Conservation (phyloP, 2,888 invertebrate genomes). For the Dendrolimus houi region DNA sequence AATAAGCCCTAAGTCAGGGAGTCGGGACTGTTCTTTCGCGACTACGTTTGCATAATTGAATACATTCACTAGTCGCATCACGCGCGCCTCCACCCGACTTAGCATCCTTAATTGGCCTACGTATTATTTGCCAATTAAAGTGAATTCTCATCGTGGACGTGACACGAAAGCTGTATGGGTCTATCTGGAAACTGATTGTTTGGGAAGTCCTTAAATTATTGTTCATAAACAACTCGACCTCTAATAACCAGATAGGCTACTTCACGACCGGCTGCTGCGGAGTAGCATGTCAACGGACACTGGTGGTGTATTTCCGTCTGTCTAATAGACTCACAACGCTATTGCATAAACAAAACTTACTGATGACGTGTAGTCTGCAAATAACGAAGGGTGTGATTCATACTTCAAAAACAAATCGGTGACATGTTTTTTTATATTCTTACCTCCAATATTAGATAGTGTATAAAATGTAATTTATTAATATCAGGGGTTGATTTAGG, state of each 20-base stretch:
- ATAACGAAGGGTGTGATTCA: conserved; percentile 17
- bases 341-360: conserved; percentile 24
- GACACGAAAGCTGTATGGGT: conserved; percentile 67
- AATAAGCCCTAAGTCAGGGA: conserved; percentile 32
- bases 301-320: conserved; percentile 27
- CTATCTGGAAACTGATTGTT: conserved; percentile 37
- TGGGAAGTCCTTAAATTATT: conserved; percentile 35
- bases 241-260: conserved; percentile 15
- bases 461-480: too few relatives aligned
- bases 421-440: not conserved
- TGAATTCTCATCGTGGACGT: conserved; percentile 73
- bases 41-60: conserved; percentile 73
- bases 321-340: conserved; percentile 26
- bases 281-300: conserved; percentile 19
- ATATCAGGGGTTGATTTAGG: too few relatives aligned
- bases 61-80: conserved; percentile 67
- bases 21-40: conserved; percentile 52
- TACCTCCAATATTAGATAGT: too few relatives aligned
- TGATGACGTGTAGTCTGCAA: conserved; percentile 21
- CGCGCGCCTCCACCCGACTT: conserved; percentile 70
- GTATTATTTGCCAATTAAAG: conserved; percentile 78
- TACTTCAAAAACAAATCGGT: conserved; percentile 9
- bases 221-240: conserved; percentile 40
- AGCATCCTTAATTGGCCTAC: conserved; percentile 75
- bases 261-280: not conserved